Evolutionary conservation across 2,797 vertebrate genomes (phyloP).

Genomic region (Craterocephalus amniculus): DNA sequence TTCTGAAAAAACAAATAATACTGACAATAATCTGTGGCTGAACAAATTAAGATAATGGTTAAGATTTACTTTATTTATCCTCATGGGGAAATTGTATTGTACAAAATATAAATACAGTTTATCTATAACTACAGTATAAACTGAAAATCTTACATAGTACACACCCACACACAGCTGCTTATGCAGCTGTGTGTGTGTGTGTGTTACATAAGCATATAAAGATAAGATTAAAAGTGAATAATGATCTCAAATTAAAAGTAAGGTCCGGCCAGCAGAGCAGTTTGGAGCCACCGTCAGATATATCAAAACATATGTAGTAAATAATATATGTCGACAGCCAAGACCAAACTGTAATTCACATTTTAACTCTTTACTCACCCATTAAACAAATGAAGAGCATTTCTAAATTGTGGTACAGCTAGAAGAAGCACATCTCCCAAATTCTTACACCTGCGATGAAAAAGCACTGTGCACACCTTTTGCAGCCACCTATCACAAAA

Average conservation of each 20-base stretch:
- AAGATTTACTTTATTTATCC: too few species aligned
- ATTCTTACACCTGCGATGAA: constrained; percentile 53
- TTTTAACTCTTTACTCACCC: constrained; percentile 65
- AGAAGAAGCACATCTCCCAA: constrained; percentile 76
- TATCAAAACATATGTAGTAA: background rate
- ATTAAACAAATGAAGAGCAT: constrained; percentile 79
- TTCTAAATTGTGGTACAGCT: constrained; percentile 84
- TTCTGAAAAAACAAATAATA: constrained; percentile 63
- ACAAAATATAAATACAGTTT: too few species aligned
- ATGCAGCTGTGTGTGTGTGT: too few species aligned
- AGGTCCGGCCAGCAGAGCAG: background rate
- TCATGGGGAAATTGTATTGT: too few species aligned
- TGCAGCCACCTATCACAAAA: constrained; percentile 79
- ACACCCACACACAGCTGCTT: too few species aligned
- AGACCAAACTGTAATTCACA: background rate
- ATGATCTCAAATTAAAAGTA: background rate
- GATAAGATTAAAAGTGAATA: too few species aligned
- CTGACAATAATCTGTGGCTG: background rate
- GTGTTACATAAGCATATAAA: too few species aligned
- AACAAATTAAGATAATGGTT: too few species aligned
- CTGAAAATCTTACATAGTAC: too few species aligned
- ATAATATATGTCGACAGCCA: background rate
- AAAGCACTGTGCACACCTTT: constrained; percentile 52
- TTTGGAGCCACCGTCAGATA: background rate
- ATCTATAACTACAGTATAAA: too few species aligned